phyloP scores from a whole-genome alignment of 2,888 invertebrate species.

The Trachelus iudaicus region DNA sequence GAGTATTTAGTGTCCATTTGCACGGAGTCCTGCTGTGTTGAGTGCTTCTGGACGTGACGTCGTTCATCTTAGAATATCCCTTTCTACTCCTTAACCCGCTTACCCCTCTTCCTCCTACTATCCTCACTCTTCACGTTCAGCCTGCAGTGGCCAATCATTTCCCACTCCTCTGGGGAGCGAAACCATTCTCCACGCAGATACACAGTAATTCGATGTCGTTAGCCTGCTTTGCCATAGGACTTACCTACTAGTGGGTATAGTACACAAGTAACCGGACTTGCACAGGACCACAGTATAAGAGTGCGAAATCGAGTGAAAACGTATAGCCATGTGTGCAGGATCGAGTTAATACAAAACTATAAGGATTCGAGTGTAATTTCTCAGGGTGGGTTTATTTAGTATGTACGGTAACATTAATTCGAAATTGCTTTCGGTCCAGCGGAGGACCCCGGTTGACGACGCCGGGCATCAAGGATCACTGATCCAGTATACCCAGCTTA shows the following conservation, averaged over 20 bases:
- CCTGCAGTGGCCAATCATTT: constrained; percentile 26
- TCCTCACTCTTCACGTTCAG: background rate
- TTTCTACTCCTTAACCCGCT: constrained; percentile 1
- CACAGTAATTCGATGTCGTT: background rate
- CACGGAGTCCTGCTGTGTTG: constrained; percentile 16
- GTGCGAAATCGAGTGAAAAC: background rate
- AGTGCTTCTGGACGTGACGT: constrained; percentile 23
- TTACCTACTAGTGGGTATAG: background rate
- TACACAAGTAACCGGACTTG: background rate
- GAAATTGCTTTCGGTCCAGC: constrained; percentile 56
- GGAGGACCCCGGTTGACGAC: constrained; percentile 23
- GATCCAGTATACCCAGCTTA: constrained; percentile 59
- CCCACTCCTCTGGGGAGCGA: background rate
- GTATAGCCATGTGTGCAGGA: background rate
- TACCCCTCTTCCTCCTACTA: constrained; percentile 11
- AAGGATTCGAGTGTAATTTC: background rate
- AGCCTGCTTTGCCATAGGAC: background rate
- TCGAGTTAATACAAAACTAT: background rate
- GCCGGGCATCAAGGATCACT: constrained; percentile 52
- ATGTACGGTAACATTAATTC: constrained; percentile 56
- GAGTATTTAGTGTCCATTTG: constrained; percentile 24
- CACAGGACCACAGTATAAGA: background rate
- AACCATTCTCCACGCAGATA: background rate
- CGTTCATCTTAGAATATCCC: constrained; percentile 17
- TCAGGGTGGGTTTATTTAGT: constrained; percentile 31